Percentiles rank a stretch among this genome's conserved stretches.
Evolutionary conservation across 35 echinoderm and acorn worm species (phyloP).

Genomic region (Apostichopus japonicus): DNA sequence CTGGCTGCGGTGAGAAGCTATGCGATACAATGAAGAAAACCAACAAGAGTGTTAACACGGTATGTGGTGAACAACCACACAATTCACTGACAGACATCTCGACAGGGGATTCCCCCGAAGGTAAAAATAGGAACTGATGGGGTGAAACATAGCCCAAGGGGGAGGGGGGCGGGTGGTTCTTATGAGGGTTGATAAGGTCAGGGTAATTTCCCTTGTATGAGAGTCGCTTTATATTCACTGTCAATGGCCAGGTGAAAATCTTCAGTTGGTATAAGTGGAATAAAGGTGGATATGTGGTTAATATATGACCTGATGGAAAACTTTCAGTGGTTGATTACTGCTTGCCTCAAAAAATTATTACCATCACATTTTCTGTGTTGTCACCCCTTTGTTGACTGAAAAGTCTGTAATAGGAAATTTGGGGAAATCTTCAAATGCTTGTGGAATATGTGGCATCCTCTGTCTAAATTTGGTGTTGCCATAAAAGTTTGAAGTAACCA

Average conservation of each 20-base stretch:
- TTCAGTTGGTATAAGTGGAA: not conserved
- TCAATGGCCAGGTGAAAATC: not conserved
- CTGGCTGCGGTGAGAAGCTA: constrained; percentile 83
- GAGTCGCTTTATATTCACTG: not conserved
- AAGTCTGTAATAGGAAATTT: too few relatives aligned
- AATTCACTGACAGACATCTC: not conserved
- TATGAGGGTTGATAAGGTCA: constrained; percentile 4
- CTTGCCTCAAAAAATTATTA: too few relatives aligned
- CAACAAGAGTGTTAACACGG: not conserved
- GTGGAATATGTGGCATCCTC: too few relatives aligned
- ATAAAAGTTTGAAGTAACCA: too few relatives aligned
- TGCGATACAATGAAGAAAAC: not conserved
- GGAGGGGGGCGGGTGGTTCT: not conserved
- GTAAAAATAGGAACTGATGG: constrained; percentile 27
- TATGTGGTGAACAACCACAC: not conserved
- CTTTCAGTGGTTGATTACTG: too few relatives aligned
- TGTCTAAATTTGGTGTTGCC: too few relatives aligned
- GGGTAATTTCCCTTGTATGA: not conserved
- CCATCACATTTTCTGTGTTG: too few relatives aligned
- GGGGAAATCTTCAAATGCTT: too few relatives aligned
- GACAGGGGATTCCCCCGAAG: constrained; percentile 44
- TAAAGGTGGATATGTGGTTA: not conserved
- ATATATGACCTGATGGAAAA: not conserved
- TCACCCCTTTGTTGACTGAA: too few relatives aligned
- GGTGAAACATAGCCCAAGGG: not conserved